Evolutionary conservation across 2,797 vertebrate species (phyloP).

Genomic region (Crenichthys baileyi): DNA sequence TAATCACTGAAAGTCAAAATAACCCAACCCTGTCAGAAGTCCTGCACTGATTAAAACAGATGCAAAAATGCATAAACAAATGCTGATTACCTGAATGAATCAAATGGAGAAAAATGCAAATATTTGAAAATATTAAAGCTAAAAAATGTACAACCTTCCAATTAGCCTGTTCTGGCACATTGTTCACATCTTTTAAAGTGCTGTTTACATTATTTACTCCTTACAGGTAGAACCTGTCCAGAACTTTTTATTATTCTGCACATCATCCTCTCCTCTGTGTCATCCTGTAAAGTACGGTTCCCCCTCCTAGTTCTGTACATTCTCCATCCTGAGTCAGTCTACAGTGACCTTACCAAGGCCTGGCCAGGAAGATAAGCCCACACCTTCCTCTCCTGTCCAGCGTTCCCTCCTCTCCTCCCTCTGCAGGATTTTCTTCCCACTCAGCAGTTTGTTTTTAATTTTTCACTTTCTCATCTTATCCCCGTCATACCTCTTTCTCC

Average conservation of each 20-base stretch:
- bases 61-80: not conserved
- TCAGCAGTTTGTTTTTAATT: slow-evolving; percentile 43
- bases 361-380: slow-evolving; percentile 76
- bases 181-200: slow-evolving; percentile 18
- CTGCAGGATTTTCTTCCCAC: slow-evolving; percentile 34
- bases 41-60: not conserved
- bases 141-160: slow-evolving; percentile 8
- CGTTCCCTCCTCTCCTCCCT: slow-evolving; percentile 30
- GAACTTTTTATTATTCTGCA: slow-evolving; percentile 23
- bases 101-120: not conserved
- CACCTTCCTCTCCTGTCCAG: slow-evolving; percentile 60
- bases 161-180: slow-evolving; percentile 6
- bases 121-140: not conserved
- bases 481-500: slow-evolving; percentile 14
- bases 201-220: slow-evolving; percentile 25
- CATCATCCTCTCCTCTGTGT: slow-evolving; percentile 50
- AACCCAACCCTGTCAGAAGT: not conserved
- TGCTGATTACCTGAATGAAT: not conserved
- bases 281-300: slow-evolving; percentile 39
- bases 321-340: slow-evolving; percentile 60
- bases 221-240: slow-evolving; percentile 10
- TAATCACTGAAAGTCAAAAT: not conserved
- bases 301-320: slow-evolving; percentile 44
- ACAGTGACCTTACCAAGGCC: slow-evolving; percentile 70
- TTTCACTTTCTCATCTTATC: slow-evolving; percentile 32